Evolutionary conservation across 2,797 vertebrate species (phyloP).

Genomic region (Poecilia velifera): DNA sequence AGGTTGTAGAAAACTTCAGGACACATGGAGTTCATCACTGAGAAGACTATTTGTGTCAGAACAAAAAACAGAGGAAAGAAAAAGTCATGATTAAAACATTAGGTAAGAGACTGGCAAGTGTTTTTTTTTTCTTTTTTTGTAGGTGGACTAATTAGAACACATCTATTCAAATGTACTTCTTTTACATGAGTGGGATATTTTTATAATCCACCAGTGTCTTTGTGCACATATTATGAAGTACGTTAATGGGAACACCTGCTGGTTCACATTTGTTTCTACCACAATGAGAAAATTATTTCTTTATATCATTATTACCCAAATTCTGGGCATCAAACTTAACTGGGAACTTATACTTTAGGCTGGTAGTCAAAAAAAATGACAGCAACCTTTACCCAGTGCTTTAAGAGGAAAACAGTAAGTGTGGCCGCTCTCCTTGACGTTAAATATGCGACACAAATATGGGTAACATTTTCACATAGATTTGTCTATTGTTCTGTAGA

Average conservation of each 20-base stretch:
- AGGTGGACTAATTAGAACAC: background rate
- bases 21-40: background rate
- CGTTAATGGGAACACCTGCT: background rate
- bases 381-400: background rate
- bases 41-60: background rate
- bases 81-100: background rate
- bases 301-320: background rate
- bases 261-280: background rate
- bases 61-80: background rate
- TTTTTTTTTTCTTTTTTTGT: background rate
- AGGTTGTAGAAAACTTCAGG: background rate
- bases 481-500: no score
- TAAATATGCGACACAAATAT: no score
- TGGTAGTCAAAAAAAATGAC: background rate
- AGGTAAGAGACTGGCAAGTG: background rate
- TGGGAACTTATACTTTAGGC: background rate
- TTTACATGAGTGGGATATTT: background rate
- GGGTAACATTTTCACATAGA: no score
- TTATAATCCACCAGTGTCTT: constrained; percentile 7
- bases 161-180: background rate
- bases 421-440: no score
- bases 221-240: background rate
- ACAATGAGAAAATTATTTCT: background rate
- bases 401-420: no score
- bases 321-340: background rate